phyloP scores from a whole-genome alignment of 2,797 vertebrate genomes.

The Rhinoraja longicauda region DNA sequence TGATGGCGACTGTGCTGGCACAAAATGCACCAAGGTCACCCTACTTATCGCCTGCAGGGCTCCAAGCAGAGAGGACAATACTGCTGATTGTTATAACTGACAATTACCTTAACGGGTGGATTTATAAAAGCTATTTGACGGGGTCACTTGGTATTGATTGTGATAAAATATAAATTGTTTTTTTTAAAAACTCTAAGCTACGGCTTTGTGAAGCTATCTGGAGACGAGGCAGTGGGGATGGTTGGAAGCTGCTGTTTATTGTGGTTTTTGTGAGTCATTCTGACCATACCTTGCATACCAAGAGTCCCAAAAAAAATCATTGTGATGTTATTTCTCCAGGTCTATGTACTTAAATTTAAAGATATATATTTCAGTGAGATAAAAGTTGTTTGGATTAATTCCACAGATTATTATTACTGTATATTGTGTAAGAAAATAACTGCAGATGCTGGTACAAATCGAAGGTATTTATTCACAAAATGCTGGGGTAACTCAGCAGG shows the following conservation, averaged over 20 bases:
- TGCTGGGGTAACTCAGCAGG: too few species aligned
- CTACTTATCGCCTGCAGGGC: neutral
- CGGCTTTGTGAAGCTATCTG: neutral
- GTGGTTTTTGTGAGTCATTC: neutral
- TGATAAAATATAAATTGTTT: slow-evolving; percentile 1
- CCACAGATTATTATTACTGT: neutral
- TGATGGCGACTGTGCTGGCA: neutral
- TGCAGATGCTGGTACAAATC: too few species aligned
- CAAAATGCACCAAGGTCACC: neutral
- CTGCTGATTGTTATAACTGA: neutral
- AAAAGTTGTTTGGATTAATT: slow-evolving; percentile 5
- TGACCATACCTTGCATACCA: neutral
- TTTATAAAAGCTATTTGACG: slow-evolving; percentile 25
- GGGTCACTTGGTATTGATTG: slow-evolving; percentile 25
- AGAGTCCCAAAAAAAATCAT: neutral
- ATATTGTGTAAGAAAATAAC: too few species aligned
- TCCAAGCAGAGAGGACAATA: neutral
- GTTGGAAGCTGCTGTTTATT: neutral
- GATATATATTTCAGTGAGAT: neutral
- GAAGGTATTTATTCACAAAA: too few species aligned
- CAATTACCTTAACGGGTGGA: neutral
- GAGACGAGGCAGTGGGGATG: neutral
- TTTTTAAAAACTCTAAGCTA: neutral
- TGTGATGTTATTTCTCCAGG: neutral
- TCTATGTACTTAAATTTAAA: neutral